Evolutionary conservation across 2,888 invertebrate species (phyloP).

Genomic region (Phyllotreta cruciferae): DNA sequence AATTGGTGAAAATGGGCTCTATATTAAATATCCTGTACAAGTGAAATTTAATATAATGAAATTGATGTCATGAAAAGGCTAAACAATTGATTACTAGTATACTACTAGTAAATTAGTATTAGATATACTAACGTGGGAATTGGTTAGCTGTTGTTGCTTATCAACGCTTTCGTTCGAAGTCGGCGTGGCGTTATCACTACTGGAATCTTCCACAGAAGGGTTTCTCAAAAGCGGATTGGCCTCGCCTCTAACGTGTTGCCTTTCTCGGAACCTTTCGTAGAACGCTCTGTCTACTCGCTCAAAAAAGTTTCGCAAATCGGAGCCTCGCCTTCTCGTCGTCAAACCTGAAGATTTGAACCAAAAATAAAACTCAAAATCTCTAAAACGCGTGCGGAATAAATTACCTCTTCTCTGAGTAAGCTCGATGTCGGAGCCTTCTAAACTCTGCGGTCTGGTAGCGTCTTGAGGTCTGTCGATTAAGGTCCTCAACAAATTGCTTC

Average conservation of each 20-base stretch:
- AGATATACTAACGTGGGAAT: conserved; percentile 1
- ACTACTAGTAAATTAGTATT: no score
- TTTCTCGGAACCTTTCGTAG: conserved; percentile 50
- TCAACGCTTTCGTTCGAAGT: conserved; percentile 20
- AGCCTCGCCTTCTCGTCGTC: conserved; percentile 40
- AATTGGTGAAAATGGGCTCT: no score
- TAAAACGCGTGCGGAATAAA: neutral
- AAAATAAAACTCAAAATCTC: neutral
- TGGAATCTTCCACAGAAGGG: conserved; percentile 30
- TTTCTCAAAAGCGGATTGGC: conserved; percentile 56
- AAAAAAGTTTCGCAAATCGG: conserved; percentile 42
- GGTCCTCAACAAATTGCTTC: conserved; percentile 33
- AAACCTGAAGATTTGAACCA: conserved; percentile 24
- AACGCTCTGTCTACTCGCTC: conserved; percentile 46
- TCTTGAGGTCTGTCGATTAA: conserved; percentile 40
- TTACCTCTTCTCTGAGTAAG: conserved; percentile 32
- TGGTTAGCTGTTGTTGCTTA: conserved; percentile 17
- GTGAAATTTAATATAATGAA: no score
- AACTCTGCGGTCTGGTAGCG: conserved; percentile 41
- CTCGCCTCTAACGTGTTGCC: conserved; percentile 61
- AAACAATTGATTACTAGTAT: no score
- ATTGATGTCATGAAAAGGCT: no score
- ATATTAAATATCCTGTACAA: no score
- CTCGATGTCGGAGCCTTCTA: conserved; percentile 38
- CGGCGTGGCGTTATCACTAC: conserved; percentile 22